These are phyloP conservation scores for Podarcis cretensis DNA, from an alignment of 2,113 vertebrate genomes.

Conservation along the genomic window DNA sequence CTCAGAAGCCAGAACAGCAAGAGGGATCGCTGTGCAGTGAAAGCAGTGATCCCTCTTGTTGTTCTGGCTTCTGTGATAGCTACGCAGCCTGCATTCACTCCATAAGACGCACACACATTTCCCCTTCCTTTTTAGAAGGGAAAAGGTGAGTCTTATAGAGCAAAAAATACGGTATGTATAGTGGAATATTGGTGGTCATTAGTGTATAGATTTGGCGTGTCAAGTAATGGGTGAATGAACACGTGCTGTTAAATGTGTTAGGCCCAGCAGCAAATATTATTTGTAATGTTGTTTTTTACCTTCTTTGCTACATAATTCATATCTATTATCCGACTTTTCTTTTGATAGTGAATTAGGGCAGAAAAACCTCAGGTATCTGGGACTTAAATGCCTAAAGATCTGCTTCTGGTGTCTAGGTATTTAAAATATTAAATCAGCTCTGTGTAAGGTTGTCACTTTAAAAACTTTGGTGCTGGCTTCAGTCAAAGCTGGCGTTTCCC, in stretches of 20 bases:
- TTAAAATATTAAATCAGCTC: neutral
- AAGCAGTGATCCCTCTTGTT: too few relatives aligned
- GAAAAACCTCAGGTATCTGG: neutral
- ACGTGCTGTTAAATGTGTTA: neutral
- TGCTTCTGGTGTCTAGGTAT: neutral
- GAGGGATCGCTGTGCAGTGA: too few relatives aligned
- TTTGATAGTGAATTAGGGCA: neutral
- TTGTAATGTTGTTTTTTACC: neutral
- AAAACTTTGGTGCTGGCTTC: neutral
- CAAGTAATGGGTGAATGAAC: neutral
- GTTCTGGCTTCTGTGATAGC: too few relatives aligned
- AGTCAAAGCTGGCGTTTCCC: too few relatives aligned
- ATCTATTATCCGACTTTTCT: neutral
- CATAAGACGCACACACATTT: too few relatives aligned
- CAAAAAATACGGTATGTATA: too few relatives aligned
- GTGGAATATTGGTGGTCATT: neutral
- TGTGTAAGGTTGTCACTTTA: neutral
- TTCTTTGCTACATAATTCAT: neutral
- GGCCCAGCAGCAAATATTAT: neutral
- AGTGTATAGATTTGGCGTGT: neutral
- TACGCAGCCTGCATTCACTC: too few relatives aligned
- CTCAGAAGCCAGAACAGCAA: too few relatives aligned
- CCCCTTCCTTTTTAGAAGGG: too few relatives aligned
- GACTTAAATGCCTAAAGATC: neutral
- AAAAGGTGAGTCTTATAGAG: too few relatives aligned